Percentiles rank a stretch among this genome's conserved stretches.
Conservation (phyloP, 2,797 vertebrate genomes). For the Limnodromus scolopaceus region DNA sequence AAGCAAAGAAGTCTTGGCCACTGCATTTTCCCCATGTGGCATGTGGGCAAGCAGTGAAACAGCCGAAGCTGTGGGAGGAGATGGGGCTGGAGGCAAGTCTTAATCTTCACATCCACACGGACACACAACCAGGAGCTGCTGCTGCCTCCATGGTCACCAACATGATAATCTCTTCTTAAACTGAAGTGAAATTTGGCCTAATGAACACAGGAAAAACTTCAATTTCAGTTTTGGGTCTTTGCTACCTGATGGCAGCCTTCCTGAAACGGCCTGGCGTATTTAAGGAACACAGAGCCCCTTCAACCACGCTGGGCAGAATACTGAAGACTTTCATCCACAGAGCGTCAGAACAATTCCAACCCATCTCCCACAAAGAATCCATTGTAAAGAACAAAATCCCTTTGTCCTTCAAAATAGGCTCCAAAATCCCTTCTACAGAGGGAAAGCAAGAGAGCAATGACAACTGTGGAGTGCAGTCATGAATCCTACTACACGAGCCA, state of each 20-base stretch:
- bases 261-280: rapidly evolving
- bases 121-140: neutral
- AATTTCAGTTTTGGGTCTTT: neutral
- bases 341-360: neutral
- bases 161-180: neutral
- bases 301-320: neutral
- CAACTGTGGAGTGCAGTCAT: neutral
- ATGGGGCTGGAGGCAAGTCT: neutral
- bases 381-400: conserved; percentile 44
- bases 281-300: neutral
- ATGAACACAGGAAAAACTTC: neutral
- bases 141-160: rapidly evolving
- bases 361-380: conserved; percentile 34
- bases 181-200: neutral
- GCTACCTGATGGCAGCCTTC: neutral
- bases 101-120: rapidly evolving
- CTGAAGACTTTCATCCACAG: neutral
- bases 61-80: neutral
- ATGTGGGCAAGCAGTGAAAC: neutral
- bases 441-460: neutral
- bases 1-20: neutral
- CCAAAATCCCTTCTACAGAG: neutral
- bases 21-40: neutral
- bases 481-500: neutral
- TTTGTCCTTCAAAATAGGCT: neutral